Conservation (phyloP, 2,797 vertebrate genomes). For the Acanthurus leucopareius region DNA sequence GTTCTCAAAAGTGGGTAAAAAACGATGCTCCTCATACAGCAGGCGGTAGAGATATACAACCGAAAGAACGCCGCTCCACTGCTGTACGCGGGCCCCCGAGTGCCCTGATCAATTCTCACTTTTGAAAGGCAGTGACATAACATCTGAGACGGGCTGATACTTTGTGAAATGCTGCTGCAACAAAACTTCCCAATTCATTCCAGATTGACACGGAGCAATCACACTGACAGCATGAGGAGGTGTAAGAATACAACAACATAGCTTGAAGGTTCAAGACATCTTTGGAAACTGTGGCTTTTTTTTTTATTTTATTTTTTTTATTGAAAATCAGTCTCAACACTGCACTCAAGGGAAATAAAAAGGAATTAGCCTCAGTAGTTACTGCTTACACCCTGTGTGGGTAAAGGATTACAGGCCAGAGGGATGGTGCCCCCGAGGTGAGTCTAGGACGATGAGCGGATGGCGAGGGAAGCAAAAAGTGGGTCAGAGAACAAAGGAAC, state of each 20-base stretch:
- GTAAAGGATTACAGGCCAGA: constrained; percentile 52
- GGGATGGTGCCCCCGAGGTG: constrained; percentile 51
- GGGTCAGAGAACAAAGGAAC: constrained; percentile 76
- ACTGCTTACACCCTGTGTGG: constrained; percentile 66
- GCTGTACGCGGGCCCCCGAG: constrained; percentile 1
- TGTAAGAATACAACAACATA: constrained; percentile 45
- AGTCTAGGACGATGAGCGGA: constrained; percentile 44
- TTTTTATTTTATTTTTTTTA: constrained; percentile 62
- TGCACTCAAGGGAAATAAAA: constrained; percentile 78
- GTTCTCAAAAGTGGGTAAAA: constrained; percentile 32
- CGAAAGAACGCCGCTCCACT: constrained; percentile 6
- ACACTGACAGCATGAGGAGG: constrained; percentile 27
- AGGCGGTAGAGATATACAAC: constrained; percentile 24
- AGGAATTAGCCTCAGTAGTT: constrained; percentile 68
- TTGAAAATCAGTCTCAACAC: constrained; percentile 55
- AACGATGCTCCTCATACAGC: constrained; percentile 29
- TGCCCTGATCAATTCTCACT: constrained; percentile 22
- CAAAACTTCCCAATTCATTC: constrained; percentile 47
- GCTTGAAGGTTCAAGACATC: constrained; percentile 54
- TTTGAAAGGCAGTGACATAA: constrained; percentile 49
- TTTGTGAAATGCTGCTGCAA: constrained; percentile 48
- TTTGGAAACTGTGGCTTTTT: constrained; percentile 48
- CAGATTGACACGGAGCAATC: constrained; percentile 19
- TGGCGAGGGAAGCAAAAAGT: constrained; percentile 66
- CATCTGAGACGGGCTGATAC: constrained; percentile 17